Conservation (phyloP, 2,888 invertebrate species). For the Bombylius discolor region DNA sequence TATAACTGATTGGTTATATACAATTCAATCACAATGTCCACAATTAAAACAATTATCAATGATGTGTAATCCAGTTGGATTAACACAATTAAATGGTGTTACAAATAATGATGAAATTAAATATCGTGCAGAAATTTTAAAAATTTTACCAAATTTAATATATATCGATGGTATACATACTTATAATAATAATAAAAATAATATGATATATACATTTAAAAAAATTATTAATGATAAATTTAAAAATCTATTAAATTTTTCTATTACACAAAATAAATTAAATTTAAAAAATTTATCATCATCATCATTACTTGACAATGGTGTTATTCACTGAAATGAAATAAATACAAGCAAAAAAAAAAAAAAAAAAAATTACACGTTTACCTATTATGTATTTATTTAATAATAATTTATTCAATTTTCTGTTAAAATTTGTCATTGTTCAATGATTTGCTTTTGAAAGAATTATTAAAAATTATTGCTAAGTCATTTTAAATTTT, state of each 20-base stretch:
- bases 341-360: too few relatives aligned
- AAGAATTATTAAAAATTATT: too few relatives aligned
- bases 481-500: too few relatives aligned
- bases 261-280: neutral
- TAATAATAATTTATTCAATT: too few relatives aligned
- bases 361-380: too few relatives aligned
- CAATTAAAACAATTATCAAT: constrained; percentile 56
- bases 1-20: constrained; percentile 55
- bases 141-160: constrained; percentile 15
- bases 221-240: neutral
- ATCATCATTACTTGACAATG: neutral
- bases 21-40: constrained; percentile 52
- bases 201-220: neutral
- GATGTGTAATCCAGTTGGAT: constrained; percentile 62
- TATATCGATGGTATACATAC: constrained; percentile 17
- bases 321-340: too few relatives aligned
- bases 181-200: neutral
- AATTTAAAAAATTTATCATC: neutral
- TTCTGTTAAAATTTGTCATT: too few relatives aligned
- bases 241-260: neutral
- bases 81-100: constrained; percentile 54
- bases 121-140: constrained; percentile 17
- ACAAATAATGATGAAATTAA: constrained; percentile 35
- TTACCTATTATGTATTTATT: too few relatives aligned
- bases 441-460: too few relatives aligned